phyloP scores from a whole-genome alignment of 2,888 invertebrate species.

The Machimus rusticus region DNA sequence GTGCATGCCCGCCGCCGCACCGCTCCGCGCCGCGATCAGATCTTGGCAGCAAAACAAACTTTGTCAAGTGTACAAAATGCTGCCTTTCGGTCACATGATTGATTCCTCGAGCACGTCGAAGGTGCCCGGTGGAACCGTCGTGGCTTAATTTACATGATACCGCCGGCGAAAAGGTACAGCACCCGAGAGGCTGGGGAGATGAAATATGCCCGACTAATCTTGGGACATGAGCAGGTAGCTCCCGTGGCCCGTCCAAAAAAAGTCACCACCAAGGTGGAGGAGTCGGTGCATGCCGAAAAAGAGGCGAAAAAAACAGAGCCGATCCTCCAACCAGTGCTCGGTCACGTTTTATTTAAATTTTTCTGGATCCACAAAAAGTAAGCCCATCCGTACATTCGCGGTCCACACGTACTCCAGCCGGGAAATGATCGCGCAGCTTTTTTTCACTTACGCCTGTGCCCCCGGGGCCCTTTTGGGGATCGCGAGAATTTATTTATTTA shows the following conservation, averaged over 20 bases:
- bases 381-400: slow-evolving; percentile 41
- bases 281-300: slow-evolving; percentile 19
- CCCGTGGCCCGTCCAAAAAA: neutral
- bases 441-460: neutral
- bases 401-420: neutral
- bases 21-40: slow-evolving; percentile 37
- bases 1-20: neutral
- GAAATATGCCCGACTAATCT: slow-evolving; percentile 42
- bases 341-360: slow-evolving; percentile 46
- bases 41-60: slow-evolving; percentile 41
- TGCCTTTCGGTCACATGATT: slow-evolving; percentile 46
- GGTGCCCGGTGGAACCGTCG: slow-evolving; percentile 14
- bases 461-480: neutral
- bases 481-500: neutral
- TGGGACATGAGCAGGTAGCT: slow-evolving; percentile 31
- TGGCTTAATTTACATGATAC: slow-evolving; percentile 45
- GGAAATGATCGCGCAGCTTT: slow-evolving; percentile 5
- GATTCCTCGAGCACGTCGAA: slow-evolving; percentile 41
- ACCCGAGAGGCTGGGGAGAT: neutral
- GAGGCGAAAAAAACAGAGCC: neutral
- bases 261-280: slow-evolving; percentile 19
- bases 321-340: slow-evolving; percentile 29
- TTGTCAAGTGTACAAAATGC: slow-evolving; percentile 46
- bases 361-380: slow-evolving; percentile 39
- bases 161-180: neutral